Conservation (phyloP, 2,113 vertebrate genomes). For the Raja brachyura region DNA sequence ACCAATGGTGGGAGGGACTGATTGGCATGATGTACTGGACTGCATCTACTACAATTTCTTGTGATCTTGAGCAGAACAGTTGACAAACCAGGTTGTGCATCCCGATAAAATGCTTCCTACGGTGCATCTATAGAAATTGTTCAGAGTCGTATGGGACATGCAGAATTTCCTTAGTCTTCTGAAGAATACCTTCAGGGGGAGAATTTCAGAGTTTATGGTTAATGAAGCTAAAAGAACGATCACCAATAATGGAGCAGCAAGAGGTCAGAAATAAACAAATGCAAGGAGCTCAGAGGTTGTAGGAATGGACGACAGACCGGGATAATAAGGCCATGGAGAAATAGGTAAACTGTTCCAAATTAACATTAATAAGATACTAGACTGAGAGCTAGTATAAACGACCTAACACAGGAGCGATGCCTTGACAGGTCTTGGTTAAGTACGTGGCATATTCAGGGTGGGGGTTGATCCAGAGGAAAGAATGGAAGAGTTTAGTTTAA, state of each 20-base stretch:
- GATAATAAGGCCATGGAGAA: neutral
- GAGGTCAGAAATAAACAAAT: neutral
- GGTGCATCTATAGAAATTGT: too few relatives aligned
- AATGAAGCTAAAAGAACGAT: neutral
- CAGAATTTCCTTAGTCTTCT: too few relatives aligned
- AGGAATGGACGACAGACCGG: neutral
- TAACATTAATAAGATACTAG: neutral
- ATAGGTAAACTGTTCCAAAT: neutral
- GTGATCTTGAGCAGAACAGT: too few relatives aligned
- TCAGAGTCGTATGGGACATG: too few relatives aligned
- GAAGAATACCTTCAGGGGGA: too few relatives aligned
- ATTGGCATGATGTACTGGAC: too few relatives aligned
- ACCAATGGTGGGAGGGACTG: too few relatives aligned
- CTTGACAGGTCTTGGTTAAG: neutral
- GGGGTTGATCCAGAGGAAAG: neutral
- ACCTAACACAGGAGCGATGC: neutral
- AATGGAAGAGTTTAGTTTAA: neutral
- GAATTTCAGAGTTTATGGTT: neutral
- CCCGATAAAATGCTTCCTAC: too few relatives aligned
- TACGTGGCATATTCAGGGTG: neutral
- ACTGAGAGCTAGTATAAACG: neutral
- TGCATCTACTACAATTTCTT: too few relatives aligned
- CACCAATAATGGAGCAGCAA: neutral
- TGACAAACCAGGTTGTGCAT: too few relatives aligned
- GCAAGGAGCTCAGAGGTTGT: neutral